These are phyloP conservation scores for Mesoligia furuncula DNA, from an alignment of 2,888 invertebrate genomes.

Conservation along the genomic window DNA sequence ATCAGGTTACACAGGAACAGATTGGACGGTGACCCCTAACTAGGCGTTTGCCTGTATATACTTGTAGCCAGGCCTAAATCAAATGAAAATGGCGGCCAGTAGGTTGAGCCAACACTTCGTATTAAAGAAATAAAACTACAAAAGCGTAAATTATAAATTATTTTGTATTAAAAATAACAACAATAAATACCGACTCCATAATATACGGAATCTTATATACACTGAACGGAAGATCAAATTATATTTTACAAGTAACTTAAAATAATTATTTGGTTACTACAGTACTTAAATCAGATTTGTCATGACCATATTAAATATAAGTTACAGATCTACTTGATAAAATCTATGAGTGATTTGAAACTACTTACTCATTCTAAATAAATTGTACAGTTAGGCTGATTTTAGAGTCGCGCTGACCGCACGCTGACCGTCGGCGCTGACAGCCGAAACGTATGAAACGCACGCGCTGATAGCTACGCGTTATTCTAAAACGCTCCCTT, in stretches of 20 bases:
- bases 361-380: constrained; percentile 19
- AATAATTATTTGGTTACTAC: constrained; percentile 79
- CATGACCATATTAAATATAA: constrained; percentile 78
- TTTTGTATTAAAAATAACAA: constrained; percentile 82
- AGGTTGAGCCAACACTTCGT: neutral
- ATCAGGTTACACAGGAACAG: neutral
- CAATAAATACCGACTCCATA: constrained; percentile 86
- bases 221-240: constrained; percentile 60
- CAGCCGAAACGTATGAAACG: no score
- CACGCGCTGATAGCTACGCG: no score
- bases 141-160: constrained; percentile 51
- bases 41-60: neutral
- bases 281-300: constrained; percentile 79
- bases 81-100: neutral
- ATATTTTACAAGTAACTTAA: constrained; percentile 73
- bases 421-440: no score
- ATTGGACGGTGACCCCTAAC: neutral
- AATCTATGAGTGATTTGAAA: constrained; percentile 41
- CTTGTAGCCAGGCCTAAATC: neutral
- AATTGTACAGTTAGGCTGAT: constrained; percentile 29
- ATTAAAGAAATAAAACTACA: constrained; percentile 48
- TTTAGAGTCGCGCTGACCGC: no score
- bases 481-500: no score
- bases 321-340: constrained; percentile 71
- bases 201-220: constrained; percentile 82